A percentile compares a stretch with the other conserved stretches of the same genome.
Evolutionary conservation across 2,113 vertebrate species (phyloP).

Genomic region (Poeciliopsis occidentalis): DNA sequence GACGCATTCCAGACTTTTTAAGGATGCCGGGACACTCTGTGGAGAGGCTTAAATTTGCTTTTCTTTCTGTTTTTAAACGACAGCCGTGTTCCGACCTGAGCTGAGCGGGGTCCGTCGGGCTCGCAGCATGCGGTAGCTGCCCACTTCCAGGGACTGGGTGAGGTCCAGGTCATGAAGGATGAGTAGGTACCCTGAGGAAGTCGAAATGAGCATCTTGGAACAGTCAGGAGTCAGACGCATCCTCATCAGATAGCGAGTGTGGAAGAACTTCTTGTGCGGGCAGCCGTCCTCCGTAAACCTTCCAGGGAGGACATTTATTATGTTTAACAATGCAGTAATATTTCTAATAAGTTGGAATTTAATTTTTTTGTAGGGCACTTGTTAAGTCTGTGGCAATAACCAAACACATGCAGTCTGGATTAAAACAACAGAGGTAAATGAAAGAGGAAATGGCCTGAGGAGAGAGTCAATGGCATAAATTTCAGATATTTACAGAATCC

Average conservation of each 20-base stretch:
- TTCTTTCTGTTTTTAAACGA: no score
- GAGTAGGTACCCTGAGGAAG: slow-evolving; percentile 96
- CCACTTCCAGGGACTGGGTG: slow-evolving; percentile 96
- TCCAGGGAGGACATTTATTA: neutral
- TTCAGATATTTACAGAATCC: no score
- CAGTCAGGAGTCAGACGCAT: slow-evolving; percentile 99
- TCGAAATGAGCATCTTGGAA: slow-evolving; percentile 99
- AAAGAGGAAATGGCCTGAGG: neutral
- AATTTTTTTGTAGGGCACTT: no score
- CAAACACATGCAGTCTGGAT: neutral
- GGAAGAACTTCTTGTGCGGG: slow-evolving; percentile 99
- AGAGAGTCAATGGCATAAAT: neutral
- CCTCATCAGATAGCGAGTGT: slow-evolving; percentile 97
- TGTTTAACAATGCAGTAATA: neutral
- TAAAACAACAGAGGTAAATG: neutral
- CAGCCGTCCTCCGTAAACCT: slow-evolving; percentile 98
- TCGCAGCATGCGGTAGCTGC: slow-evolving; percentile 94
- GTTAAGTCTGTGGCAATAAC: neutral
- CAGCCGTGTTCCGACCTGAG: slow-evolving; percentile 81
- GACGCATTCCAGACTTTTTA: no score
- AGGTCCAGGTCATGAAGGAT: slow-evolving; percentile 98
- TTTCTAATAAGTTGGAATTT: no score
- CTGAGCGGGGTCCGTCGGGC: slow-evolving; percentile 89
- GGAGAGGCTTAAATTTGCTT: no score
- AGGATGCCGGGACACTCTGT: no score